These are phyloP conservation scores for Drosophila demipolita DNA, from an alignment of 2,888 invertebrate genomes.

Conservation along the genomic window DNA sequence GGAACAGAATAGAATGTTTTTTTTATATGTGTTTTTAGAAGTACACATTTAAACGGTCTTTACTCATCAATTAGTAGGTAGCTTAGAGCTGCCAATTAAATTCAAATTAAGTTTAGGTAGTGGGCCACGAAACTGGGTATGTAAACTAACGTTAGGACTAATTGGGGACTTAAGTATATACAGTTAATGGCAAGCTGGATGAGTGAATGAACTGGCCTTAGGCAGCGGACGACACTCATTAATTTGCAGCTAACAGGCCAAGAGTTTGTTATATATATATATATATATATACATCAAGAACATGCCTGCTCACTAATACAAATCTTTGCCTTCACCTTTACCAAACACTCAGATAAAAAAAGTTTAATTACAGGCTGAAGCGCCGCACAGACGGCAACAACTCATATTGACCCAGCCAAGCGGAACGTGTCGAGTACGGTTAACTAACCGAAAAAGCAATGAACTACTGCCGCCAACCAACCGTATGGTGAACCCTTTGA, in stretches of 20 bases:
- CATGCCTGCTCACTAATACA: conserved; percentile 31
- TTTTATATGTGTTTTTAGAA: conserved; percentile 3
- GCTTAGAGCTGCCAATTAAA: conserved; percentile 67
- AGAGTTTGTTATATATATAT: conserved; percentile 23
- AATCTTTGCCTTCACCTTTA: conserved; percentile 52
- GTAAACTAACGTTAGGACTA: conserved; percentile 68
- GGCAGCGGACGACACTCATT: conserved; percentile 67
- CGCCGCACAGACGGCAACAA: conserved; percentile 40
- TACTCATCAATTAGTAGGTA: conserved; percentile 61
- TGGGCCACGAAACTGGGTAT: conserved; percentile 43
- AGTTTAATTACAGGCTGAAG: conserved; percentile 69
- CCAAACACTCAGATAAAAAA: conserved; percentile 39
- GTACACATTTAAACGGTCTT: conserved; percentile 13
- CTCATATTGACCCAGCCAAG: conserved; percentile 68
- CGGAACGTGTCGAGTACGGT: conserved; percentile 75
- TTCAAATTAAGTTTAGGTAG: conserved; percentile 49
- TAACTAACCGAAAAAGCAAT: conserved; percentile 75
- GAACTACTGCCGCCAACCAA: conserved; percentile 29
- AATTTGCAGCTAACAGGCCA: conserved; percentile 55
- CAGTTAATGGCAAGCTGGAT: conserved; percentile 16
- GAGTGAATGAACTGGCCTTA: conserved; percentile 67
- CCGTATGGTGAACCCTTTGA: conserved; percentile 68
- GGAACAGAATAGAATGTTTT: conserved; percentile 12
- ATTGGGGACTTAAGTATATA: conserved; percentile 54
- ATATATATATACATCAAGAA: conserved; percentile 7